Evolutionary conservation across 2,888 invertebrate genomes (phyloP), one percentile per base, ranked within the genome.

Genomic region (Neocrepidodera transversa): DNA sequence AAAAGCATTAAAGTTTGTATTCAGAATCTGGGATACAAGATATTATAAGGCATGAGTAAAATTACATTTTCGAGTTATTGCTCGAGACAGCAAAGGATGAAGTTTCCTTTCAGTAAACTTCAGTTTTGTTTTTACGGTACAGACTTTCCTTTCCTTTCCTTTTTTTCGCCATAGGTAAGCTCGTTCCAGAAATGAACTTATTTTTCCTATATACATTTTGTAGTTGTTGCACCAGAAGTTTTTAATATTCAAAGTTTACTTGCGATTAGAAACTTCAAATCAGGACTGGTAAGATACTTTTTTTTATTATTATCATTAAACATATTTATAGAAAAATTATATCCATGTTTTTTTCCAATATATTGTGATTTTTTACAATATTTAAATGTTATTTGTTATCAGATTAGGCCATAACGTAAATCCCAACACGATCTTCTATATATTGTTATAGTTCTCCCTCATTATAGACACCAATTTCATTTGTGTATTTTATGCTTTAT

Each of bases 21-120:
- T n/a, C 17, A 17, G 40, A 52, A 42, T 52, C 20, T 10, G 11
- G 16, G 40, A 18, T 30, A 52, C 52, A 38, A 26, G 52, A 42
- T 40, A 52, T 52, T 49, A 35, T 42, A 54, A 50, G 38, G 55
- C 56, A 60, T 57, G 43, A 57, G 47, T 35, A 45, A 58, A 58
- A 57, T 50, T 58, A 54, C 53, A 61, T 61, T 58, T 13, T 18
- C 45, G 50, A 60, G 45, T 55, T 49, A 60, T 55, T 55, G 54
- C 47, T 60, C 30, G 20, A 60, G 59, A 59, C 54, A 54, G 54
- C 13, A 47, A 49, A 60, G 50, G 35, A 50, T 49, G 50, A 49
- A 28, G 54, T 43, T 59, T 42, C 23, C 59, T 18, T 54, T 54
- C 32, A 23, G 28, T n/a, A 26, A 42, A 42, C 52, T 42, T 59